Evolutionary conservation across 2,888 invertebrate genomes (phyloP).

Genomic region (Anoplius nigerrimus): DNA sequence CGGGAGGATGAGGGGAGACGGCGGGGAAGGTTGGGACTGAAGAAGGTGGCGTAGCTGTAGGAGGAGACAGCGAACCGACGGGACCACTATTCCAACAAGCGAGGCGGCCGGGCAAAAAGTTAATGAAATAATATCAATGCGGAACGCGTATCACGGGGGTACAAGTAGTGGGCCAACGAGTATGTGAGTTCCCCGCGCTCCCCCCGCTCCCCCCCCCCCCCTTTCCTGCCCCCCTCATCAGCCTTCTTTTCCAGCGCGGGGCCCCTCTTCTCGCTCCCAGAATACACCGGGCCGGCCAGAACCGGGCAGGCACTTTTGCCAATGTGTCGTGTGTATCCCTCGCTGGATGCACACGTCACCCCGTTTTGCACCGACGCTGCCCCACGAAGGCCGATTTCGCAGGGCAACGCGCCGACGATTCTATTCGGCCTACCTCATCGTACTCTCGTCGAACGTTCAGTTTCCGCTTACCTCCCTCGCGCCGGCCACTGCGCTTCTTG

Average conservation of each 20-base stretch:
- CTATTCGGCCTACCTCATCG: too few relatives aligned
- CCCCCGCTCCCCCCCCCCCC: slow-evolving; percentile 15
- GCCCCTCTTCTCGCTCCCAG: slow-evolving; percentile 24
- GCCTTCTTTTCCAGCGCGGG: slow-evolving; percentile 31
- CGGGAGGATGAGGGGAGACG: background rate
- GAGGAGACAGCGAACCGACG: slow-evolving; percentile 54
- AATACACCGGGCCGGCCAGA: slow-evolving; percentile 28
- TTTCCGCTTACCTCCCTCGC: too few relatives aligned
- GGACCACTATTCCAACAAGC: slow-evolving; percentile 63
- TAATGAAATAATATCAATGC: slow-evolving; percentile 75
- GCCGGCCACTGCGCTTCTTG: too few relatives aligned
- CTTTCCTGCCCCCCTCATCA: slow-evolving; percentile 19
- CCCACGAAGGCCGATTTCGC: too few relatives aligned
- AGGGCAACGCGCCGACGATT: too few relatives aligned
- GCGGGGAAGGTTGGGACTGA: slow-evolving; percentile 23
- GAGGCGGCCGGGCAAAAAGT: slow-evolving; percentile 66
- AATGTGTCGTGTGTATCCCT: slow-evolving; percentile 18
- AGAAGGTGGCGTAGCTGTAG: slow-evolving; percentile 51
- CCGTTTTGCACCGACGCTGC: too few relatives aligned
- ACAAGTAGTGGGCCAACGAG: slow-evolving; percentile 70
- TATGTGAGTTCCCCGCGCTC: slow-evolving; percentile 54
- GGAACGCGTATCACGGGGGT: slow-evolving; percentile 72
- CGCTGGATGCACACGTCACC: background rate
- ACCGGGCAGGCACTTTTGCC: slow-evolving; percentile 30
- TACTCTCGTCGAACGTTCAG: too few relatives aligned